These are phyloP conservation scores for Murina feae DNA, from an alignment of 2,113 vertebrate species.

Conservation along the genomic window DNA sequence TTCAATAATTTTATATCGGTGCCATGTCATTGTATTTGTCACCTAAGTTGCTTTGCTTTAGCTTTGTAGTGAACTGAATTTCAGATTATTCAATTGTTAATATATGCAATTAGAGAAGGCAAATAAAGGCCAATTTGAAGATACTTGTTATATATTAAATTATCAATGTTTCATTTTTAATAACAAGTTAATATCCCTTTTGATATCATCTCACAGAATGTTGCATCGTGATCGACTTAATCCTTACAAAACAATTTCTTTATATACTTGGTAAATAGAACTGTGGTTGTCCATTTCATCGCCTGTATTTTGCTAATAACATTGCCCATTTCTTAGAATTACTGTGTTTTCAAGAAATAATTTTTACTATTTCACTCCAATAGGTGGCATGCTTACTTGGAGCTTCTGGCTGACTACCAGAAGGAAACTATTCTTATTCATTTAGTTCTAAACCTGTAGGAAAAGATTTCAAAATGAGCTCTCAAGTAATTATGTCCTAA, in stretches of 20 bases:
- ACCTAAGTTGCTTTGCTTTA: background rate
- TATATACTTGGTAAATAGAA: background rate
- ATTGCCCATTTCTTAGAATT: background rate
- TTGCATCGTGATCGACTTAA: background rate
- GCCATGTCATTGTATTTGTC: background rate
- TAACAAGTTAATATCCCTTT: background rate
- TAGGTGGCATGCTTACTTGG: background rate
- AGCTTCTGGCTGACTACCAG: slow-evolving; percentile 15
- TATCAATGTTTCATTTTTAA: background rate
- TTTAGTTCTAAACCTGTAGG: background rate
- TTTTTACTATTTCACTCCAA: slow-evolving; percentile 2
- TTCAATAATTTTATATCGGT: background rate
- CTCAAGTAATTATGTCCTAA: slow-evolving; percentile 4
- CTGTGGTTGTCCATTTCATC: background rate
- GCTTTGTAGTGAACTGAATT: background rate
- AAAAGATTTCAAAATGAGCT: background rate
- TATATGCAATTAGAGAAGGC: background rate
- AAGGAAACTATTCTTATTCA: background rate
- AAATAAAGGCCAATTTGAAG: background rate
- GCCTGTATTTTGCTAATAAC: background rate
- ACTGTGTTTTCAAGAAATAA: background rate
- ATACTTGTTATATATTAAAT: background rate
- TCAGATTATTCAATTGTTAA: background rate
- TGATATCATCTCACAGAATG: background rate
- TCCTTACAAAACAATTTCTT: background rate